A percentile compares a stretch with the other conserved stretches of the same genome.
Conservation (phyloP, 1,140 invertebrate genomes). For the Drosophila ananassae region DNA sequence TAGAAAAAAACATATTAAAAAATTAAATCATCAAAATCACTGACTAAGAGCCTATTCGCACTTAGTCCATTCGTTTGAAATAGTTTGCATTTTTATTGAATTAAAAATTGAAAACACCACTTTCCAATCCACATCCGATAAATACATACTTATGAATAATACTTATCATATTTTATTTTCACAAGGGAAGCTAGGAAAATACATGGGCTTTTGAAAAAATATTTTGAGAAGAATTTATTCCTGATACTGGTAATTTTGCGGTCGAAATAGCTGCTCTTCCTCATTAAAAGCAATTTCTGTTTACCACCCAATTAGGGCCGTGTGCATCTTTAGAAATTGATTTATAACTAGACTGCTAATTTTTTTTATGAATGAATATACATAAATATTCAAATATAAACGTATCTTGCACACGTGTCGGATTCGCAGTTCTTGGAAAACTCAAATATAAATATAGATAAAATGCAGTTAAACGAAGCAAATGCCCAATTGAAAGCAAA, state of each 20-base stretch:
- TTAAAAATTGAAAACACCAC: too few species aligned
- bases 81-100: too few species aligned
- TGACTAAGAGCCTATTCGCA: too few species aligned
- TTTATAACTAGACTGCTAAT: neutral
- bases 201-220: too few species aligned
- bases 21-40: too few species aligned
- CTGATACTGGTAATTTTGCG: neutral
- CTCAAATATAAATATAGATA: neutral
- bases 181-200: too few species aligned
- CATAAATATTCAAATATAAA: neutral
- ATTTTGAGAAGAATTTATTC: neutral
- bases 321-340: neutral
- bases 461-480: neutral
- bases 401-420: neutral
- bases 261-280: neutral
- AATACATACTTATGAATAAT: too few species aligned
- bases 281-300: neutral
- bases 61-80: too few species aligned
- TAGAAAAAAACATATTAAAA: too few species aligned
- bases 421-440: neutral
- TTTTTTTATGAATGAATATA: neutral
- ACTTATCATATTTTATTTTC: too few species aligned
- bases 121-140: too few species aligned
- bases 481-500: neutral
- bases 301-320: neutral